Evolutionary conservation across 2,888 invertebrate species (phyloP).

Genomic region (Drosophila kuntzei): DNA sequence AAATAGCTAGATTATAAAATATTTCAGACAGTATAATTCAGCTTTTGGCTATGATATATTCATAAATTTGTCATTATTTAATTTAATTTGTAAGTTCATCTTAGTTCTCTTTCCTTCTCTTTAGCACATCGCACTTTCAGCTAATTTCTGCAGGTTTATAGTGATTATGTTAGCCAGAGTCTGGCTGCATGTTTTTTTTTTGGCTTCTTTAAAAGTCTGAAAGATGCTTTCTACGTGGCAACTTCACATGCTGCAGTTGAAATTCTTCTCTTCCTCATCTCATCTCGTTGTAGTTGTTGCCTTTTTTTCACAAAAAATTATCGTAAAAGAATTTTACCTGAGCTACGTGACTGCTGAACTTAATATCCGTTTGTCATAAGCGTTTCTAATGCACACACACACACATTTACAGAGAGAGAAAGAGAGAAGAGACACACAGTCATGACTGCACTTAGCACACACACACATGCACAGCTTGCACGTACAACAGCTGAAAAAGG

Average conservation of each 20-base stretch:
- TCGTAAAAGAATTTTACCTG: slow-evolving; percentile 84
- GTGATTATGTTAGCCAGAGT: slow-evolving; percentile 20
- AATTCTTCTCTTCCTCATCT: slow-evolving; percentile 22
- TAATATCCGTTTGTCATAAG: slow-evolving; percentile 77
- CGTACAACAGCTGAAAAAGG: slow-evolving; percentile 52
- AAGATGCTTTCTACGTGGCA: slow-evolving; percentile 28
- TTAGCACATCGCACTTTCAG: slow-evolving; percentile 15
- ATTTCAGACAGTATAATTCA: not conserved
- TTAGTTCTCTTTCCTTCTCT: not conserved
- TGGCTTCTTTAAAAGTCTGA: slow-evolving; percentile 30
- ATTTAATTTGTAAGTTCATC: not conserved
- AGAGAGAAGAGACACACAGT: slow-evolving; percentile 18
- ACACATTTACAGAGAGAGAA: slow-evolving; percentile 26
- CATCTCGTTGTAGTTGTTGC: slow-evolving; percentile 6
- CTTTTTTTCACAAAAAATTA: slow-evolving; percentile 67
- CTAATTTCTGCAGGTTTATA: slow-evolving; percentile 30
- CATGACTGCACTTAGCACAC: slow-evolving; percentile 65
- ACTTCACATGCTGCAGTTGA: slow-evolving; percentile 41
- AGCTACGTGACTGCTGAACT: slow-evolving; percentile 83
- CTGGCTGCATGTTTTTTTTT: not conserved
- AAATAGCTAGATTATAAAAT: not conserved
- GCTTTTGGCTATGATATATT: not conserved
- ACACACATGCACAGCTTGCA: slow-evolving; percentile 38
- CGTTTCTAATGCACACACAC: slow-evolving; percentile 71
- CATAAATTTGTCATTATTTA: not conserved